These are phyloP conservation scores for Coenonympha arcania DNA, from an alignment of 2,888 invertebrate genomes.

Conservation along the genomic window DNA sequence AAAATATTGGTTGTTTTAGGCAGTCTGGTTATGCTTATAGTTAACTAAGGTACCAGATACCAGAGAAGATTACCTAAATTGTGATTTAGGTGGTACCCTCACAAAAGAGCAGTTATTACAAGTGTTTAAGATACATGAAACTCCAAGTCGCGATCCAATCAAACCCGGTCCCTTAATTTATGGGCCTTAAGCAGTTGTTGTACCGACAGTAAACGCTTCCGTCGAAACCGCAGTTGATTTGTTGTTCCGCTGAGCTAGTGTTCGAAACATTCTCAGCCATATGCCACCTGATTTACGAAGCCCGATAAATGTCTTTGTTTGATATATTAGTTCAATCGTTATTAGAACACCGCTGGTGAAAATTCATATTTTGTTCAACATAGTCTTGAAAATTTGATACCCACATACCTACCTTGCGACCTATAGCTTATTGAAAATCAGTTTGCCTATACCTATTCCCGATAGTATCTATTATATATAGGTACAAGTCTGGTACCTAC, in stretches of 20 bases:
- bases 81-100: too few relatives aligned
- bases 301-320: conserved; percentile 22
- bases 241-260: conserved; percentile 65
- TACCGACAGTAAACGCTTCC: conserved; percentile 56
- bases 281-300: conserved; percentile 42
- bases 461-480: too few relatives aligned
- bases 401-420: too few relatives aligned
- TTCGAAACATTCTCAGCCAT: conserved; percentile 59
- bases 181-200: conserved; percentile 54
- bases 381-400: too few relatives aligned
- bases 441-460: too few relatives aligned
- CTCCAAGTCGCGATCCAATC: conserved; percentile 15
- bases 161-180: conserved; percentile 49
- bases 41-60: too few relatives aligned
- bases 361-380: too few relatives aligned
- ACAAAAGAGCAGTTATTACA: neutral
- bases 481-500: neutral
- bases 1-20: too few relatives aligned
- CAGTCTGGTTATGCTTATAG: too few relatives aligned
- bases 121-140: neutral
- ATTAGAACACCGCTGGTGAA: conserved; percentile 1
- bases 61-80: too few relatives aligned
- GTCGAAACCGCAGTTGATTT: conserved; percentile 68
- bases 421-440: too few relatives aligned
- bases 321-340: conserved; percentile 10